A percentile compares a stretch with the other conserved stretches of the same genome.
These are phyloP conservation scores for Benthosema pterotum DNA, from an alignment of 2,797 vertebrate genomes.

Conservation along the genomic window DNA sequence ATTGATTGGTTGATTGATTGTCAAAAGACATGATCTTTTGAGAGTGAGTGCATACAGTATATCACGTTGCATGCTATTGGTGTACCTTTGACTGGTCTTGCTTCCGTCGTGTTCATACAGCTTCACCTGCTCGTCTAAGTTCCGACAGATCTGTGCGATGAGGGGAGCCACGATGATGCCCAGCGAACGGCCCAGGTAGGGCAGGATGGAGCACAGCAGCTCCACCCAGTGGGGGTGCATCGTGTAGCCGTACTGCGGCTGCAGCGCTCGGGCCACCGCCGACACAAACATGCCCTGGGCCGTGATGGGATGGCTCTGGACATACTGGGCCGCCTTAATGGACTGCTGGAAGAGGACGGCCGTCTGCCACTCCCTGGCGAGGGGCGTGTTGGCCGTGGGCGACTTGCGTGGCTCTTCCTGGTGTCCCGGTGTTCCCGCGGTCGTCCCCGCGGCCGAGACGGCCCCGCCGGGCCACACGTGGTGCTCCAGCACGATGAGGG, in stretches of 20 bases:
- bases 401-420: conserved; percentile 75
- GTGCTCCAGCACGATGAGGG: conserved; percentile 91
- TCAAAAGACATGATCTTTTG: background rate
- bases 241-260: conserved; percentile 89
- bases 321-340: conserved; percentile 89
- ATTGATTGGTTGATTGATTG: too few relatives aligned
- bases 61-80: background rate
- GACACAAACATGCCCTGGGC: conserved; percentile 96
- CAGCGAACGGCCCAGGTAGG: conserved; percentile 92
- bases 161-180: conserved; percentile 93
- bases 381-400: conserved; percentile 67
- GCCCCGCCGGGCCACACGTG: conserved; percentile 74
- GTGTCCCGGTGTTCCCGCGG: conserved; percentile 46
- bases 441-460: conserved; percentile 46
- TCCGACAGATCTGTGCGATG: conserved; percentile 92
- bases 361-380: conserved; percentile 93
- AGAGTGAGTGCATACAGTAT: background rate
- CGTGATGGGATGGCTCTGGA: conserved; percentile 91
- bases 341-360: conserved; percentile 93
- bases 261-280: conserved; percentile 89
- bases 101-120: conserved; percentile 89
- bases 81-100: conserved; percentile 83
- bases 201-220: conserved; percentile 88
- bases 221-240: conserved; percentile 97
- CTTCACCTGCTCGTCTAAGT: conserved; percentile 92